Evolutionary conservation across 2,888 invertebrate species (phyloP), one percentile per base, ranked within the genome.

Genomic region (Callinectes sapidus): DNA sequence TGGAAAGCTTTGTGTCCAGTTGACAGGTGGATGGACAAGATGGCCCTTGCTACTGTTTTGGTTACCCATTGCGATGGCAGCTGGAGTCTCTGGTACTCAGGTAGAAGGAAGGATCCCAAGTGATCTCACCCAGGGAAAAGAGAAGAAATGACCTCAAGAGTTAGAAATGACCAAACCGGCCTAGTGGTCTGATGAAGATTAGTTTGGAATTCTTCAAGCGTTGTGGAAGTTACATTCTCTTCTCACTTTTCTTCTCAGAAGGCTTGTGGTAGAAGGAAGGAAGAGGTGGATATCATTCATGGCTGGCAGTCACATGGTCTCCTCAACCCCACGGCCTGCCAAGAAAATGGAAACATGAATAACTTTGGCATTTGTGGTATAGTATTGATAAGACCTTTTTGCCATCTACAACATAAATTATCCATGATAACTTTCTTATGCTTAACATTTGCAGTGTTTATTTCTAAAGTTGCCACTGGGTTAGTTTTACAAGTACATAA

Each of bases 1-100:
- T 23, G 94, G 94, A 55, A 94, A 93, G 32, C 94, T 94, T 77
- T 94, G 94, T 0, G 94, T 94, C 94, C 94, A 94, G 87, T 90
- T 89, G 13, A 90, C 86, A 6, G 94, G 94, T 3, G 92, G 93
- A 2, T 93, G 94, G 23, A 91, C 39, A 28, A 71, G 81, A 16
- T 61, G 87, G 18, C 35, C 90, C 87, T 85, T 91, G 16, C 94
- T 89, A 77, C 94, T 94, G 90, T 90, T 91, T 18, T 94, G 93
- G 66, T 94, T 93, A 39, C 93, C 93, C 93, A 93, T 93, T 35
- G 32, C 85, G 54, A 18, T n/a, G 39, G 55, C 1, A 61, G 32
- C 10, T 14, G 0, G 5, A 35, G 48, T 28, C 28, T 13, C 54
- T 42, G 35, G 42, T 48, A 28, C 88, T 91, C 54, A 86, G 16